phyloP scores from a whole-genome alignment of 2,888 invertebrate species.

The Spisula solida region DNA sequence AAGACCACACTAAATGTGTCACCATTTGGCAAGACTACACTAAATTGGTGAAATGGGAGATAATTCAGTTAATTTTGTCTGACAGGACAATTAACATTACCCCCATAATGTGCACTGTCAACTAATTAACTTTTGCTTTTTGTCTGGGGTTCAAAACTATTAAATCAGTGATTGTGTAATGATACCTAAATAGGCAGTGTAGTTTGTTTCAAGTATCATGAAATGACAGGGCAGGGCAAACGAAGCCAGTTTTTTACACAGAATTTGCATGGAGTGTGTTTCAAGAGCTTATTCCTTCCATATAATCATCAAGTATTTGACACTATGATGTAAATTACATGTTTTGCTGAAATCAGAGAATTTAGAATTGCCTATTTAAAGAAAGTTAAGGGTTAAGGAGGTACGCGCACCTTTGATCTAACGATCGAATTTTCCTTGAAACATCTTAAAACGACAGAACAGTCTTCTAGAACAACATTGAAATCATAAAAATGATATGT shows the following conservation, averaged over 20 bases:
- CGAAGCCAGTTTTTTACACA: neutral
- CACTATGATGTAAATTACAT: neutral
- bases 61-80: neutral
- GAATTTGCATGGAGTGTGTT: constrained; percentile 3
- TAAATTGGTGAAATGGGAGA: neutral
- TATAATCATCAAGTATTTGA: neutral
- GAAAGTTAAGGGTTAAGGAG: too few species aligned
- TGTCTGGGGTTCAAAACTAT: neutral
- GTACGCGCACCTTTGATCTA: too few species aligned
- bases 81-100: neutral
- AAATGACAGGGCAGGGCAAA: neutral
- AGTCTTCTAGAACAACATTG: too few species aligned
- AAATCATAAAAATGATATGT: too few species aligned
- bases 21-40: too few species aligned
- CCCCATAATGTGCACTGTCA: neutral
- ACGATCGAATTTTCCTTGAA: too few species aligned
- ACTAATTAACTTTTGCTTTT: neutral
- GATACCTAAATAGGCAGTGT: neutral
- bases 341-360: neutral
- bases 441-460: too few species aligned
- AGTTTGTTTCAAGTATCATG: neutral
- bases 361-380: too few species aligned
- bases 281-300: neutral
- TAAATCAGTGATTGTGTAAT: neutral
- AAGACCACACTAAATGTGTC: too few species aligned